Base-by-base conservation (phyloP, 2,888 invertebrate genomes). In the Escarpia spicata region DNA sequence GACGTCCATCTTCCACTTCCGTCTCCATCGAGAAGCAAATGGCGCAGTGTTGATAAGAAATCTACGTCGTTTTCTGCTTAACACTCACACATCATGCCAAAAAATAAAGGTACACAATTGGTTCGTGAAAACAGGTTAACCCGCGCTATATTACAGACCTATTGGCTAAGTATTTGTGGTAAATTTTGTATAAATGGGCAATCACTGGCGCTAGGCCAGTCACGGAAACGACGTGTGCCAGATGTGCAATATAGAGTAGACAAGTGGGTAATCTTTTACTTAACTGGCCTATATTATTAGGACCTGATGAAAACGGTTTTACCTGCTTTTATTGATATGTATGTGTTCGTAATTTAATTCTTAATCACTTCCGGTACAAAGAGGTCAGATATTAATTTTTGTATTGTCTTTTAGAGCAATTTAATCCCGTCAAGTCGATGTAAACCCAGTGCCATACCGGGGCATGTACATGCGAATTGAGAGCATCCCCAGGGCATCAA, bases 181-280 rank as follows among this genome's bases (percentile, higher is more conserved):
- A 26, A 75, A 26, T 75, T 75, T 75, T 15, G 75, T 75, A 26
- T 75, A 75, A 75, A n/a, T 75, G 26, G 6, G 6, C 75, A 15
- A 4, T 75, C 75, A 75, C 19, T 6, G 75, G 19, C 19, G 19
- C 19, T 60, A 4, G 3, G 60, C 60, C 19, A 60, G 26, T 75
- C 75, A 75, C 75, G 26, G 75, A 75, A 75, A 75, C 52, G 45
- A 91, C 45, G 19, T 52, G 91, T 91, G 52, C 91, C 44, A 91
- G 52, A 58, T 58, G 43, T 45, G 91, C 31, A 45, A 91, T 31
- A 45, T 37, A 91, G 0, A n/a, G n/a, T n/a, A n/a, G n/a, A n/a
- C n/a, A n/a, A n/a, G n/a, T n/a, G n/a, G n/a, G n/a, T n/a, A n/a
- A n/a, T n/a, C n/a, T n/a, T n/a, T n/a, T n/a, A n/a, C n/a, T n/a